Evolutionary conservation across 2,888 invertebrate genomes (phyloP), one percentile per base, ranked within the genome.

Genomic region (Macaria liturata): DNA sequence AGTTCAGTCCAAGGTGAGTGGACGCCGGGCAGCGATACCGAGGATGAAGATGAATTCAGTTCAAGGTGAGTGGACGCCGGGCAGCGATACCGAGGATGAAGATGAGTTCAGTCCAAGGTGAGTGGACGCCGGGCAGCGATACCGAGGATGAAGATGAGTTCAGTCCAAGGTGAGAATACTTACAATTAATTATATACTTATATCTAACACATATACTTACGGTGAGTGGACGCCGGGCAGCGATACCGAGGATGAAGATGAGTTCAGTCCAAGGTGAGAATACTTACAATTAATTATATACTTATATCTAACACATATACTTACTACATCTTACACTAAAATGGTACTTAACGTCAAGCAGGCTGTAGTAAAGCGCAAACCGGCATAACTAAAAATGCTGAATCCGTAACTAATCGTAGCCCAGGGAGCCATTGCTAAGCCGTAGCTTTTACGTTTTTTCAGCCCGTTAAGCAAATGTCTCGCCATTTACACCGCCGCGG

Each of bases 81-180:
- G 49, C 1, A 54, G 49, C 44, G 59, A 58, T 6, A 42, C n/a
- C 3, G 49, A 42, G 4, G 60, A 67, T 53, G 76, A 69, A 51
- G 76, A 69, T 59, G 63, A 69, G 47, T 32, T 46, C 31, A 39
- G 32, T 47, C 57, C 49, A 42, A 64, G 69, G 70, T 72, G 62
- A 59, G 9, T 59, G 54, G 59, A 47, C 46, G 30, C 49, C 4
- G 7, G 49, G 49, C 1, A 54, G 49, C 44, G 59, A 58, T 6
- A 42, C n/a, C 3, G 49, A 42, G 4, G 60, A 67, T 53, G 76
- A 69, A 51, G 76, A 69, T 59, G 63, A 69, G 47, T 32, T 46
- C 31, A 39, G 32, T 47, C 57, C 49, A 42, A 64, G 69, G 70
- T 72, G 55, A 62, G 62, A 4, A 45, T 30, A 3, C 34, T 39